Conservation (phyloP, 2,797 vertebrate genomes). For the Aselliscus stoliczkanus region DNA sequence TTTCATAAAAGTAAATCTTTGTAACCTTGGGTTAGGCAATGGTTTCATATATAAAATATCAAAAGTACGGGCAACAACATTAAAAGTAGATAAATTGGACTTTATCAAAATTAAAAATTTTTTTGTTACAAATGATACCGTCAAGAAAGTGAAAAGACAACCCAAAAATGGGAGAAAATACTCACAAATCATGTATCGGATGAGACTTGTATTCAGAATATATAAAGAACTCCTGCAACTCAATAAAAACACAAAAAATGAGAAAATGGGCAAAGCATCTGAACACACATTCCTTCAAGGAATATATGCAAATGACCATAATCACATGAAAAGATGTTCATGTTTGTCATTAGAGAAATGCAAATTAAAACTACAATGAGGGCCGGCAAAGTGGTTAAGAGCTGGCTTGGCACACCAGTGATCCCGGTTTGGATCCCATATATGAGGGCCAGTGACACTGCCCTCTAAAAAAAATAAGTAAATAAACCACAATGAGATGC, state of each 20-base stretch:
- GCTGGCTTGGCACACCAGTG: no score
- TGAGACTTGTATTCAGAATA: background rate
- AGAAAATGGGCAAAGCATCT: background rate
- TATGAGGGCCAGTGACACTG: no score
- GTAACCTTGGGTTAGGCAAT: background rate
- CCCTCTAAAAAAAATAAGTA: no score
- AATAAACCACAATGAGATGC: background rate
- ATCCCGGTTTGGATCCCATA: no score
- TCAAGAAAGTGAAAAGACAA: conserved; percentile 10
- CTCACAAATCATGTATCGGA: conserved; percentile 1
- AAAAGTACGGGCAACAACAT: background rate
- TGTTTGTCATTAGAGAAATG: background rate
- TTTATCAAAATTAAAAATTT: conserved; percentile 6
- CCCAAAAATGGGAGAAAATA: background rate
- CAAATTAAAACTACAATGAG: background rate
- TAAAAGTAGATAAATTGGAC: background rate
- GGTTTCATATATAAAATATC: background rate
- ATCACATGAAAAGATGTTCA: background rate
- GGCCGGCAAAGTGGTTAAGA: no score
- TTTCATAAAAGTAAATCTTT: conserved; percentile 5
- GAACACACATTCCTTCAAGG: background rate
- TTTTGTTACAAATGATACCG: background rate
- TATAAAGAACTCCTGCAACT: background rate
- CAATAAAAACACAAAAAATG: background rate
- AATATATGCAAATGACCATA: background rate